Evolutionary conservation across 2,888 invertebrate species (phyloP), one percentile per base, ranked within the genome.

Genomic region (Boloria euphrosyne): DNA sequence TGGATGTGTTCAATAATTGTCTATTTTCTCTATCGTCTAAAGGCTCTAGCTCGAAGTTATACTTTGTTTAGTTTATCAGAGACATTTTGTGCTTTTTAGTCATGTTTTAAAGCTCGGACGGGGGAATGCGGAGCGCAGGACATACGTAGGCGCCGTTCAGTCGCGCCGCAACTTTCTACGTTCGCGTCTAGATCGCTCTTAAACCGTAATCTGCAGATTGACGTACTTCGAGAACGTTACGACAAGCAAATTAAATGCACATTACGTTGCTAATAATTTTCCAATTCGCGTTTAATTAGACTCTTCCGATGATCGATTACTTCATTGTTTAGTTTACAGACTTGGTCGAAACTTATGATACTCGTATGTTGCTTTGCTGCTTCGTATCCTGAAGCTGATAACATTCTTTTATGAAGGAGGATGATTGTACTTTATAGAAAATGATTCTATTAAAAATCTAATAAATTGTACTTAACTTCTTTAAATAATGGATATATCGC

Each of bases 91-190:
- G 74, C 76, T 84, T 85, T 87, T 87, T 87, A 80, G 78, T 86
- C 83, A 82, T 82, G 82, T 89, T 87, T 86, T 82, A 82, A 85
- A 81, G 80, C 81, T 81, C 81, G 80, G 79, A 80, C 85, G 85
- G 88, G 85, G 85, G 88, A 90, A 89, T 87, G 87, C 90, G 87
- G 84, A 83, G 88, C 86, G 87, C 91, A 90, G 92, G 92, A 92
- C 89, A 84, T 78, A 76, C 80, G 78, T 82, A 83, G 92, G 92
- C 92, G 92, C 92, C 92, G 82, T 75, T 71, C 78, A 85, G 92
- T 90, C 91, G 91, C 91, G 91, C 84, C 91, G 78, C 90, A 89
- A 91, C 92, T 92, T 92, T 92, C 92, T 92, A 92, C 92, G 83
- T 80, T 84, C 80, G 84, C 85, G 89, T 91, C 90, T 91, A 91